Conservation (phyloP, 1,140 invertebrate species). For the Telenomus remus region DNA sequence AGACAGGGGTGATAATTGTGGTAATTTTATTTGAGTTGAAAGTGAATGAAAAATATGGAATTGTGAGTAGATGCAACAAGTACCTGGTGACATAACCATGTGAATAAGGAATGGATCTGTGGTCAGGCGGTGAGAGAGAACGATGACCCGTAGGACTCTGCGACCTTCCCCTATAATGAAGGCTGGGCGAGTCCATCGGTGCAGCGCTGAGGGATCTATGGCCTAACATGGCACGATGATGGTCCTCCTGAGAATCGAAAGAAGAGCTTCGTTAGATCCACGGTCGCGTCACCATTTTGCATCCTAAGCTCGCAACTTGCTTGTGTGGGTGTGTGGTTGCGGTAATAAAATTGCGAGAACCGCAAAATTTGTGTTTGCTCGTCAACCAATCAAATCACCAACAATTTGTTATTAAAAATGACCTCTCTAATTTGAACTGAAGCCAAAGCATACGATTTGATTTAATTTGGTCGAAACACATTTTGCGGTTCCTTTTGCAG, state of each 20-base stretch:
- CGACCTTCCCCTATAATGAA: slow-evolving; percentile 79
- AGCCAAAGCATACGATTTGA: no score
- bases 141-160: slow-evolving; percentile 80
- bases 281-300: neutral
- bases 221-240: slow-evolving; percentile 75
- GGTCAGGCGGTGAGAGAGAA: slow-evolving; percentile 85
- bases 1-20: neutral
- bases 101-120: slow-evolving; percentile 77
- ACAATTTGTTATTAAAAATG: no score
- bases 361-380: slow-evolving; percentile 15
- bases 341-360: slow-evolving; percentile 11
- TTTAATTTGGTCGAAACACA: no score
- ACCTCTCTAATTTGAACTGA: no score
- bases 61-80: slow-evolving; percentile 1
- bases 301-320: neutral
- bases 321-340: neutral
- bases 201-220: slow-evolving; percentile 83
- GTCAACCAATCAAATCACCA: neutral
- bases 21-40: no score
- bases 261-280: slow-evolving; percentile 32
- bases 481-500: no score
- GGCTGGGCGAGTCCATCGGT: slow-evolving; percentile 81
- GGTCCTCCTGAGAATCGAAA: slow-evolving; percentile 69
- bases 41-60: neutral
- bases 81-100: slow-evolving; percentile 71